Conservation (phyloP, 2,888 invertebrate species). For the Chaetoderma sp. region DNA sequence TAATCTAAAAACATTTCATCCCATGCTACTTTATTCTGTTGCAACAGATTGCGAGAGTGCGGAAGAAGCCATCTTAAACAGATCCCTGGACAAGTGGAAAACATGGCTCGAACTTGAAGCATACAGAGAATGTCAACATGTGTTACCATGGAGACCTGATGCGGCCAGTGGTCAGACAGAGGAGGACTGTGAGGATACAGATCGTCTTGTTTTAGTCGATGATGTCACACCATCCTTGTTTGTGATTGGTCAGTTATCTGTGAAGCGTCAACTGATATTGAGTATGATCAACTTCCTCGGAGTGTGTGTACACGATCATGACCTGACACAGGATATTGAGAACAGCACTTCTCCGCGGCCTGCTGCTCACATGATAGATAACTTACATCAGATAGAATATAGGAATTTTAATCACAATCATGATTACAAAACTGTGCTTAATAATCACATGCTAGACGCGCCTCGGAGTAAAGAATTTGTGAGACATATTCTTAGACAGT, state of each 20-base stretch:
- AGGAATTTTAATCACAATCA: too few relatives aligned
- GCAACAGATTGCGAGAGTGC: slow-evolving; percentile 43
- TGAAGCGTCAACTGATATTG: slow-evolving; percentile 34
- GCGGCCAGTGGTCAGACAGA: slow-evolving; percentile 50
- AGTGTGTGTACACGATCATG: background rate
- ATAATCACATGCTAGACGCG: background rate
- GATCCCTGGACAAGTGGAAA: slow-evolving; percentile 36
- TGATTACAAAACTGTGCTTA: too few relatives aligned
- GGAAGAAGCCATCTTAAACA: slow-evolving; percentile 46
- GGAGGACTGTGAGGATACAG: slow-evolving; percentile 69
- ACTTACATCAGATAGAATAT: too few relatives aligned
- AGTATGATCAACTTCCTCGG: slow-evolving; percentile 49
- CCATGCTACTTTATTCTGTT: background rate
- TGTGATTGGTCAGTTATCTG: slow-evolving; percentile 24
- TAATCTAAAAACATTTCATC: too few relatives aligned
- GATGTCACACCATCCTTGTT: slow-evolving; percentile 62
- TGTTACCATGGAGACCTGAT: slow-evolving; percentile 68
- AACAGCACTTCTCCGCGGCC: background rate
- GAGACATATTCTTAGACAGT: slow-evolving; percentile 34
- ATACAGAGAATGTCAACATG: slow-evolving; percentile 60
- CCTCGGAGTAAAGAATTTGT: slow-evolving; percentile 22
- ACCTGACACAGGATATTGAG: background rate
- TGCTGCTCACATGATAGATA: too few relatives aligned
- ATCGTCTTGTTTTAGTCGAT: slow-evolving; percentile 67
- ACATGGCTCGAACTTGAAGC: slow-evolving; percentile 67